Base-by-base conservation (phyloP, 2,888 invertebrate genomes). In the Xanthorhoe spadicearia region DNA sequence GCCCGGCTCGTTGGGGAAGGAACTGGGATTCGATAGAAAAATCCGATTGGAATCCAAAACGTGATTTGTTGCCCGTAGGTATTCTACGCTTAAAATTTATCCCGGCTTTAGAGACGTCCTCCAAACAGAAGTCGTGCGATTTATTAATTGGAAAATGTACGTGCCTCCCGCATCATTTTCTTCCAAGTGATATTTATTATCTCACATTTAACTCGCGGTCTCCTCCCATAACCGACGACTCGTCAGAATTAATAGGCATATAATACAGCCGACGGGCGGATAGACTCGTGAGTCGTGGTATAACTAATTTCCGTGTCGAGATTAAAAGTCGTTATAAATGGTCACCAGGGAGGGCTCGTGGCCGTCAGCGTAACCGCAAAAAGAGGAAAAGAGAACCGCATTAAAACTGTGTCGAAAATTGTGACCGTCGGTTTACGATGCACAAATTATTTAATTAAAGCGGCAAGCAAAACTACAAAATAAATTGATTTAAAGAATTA, bases 281-380 rank as follows among this genome's bases (percentile, higher is more conserved):
- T 83, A 83, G 80, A 83, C 75, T 78, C 77, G 74, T 82, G 84
- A 85, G 75, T 78, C 77, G 74, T 82, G 84, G 84, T 84, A 81
- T 81, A 86, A 84, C 83, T 86, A 86, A 88, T 89, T 86, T 87
- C 83, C 83, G 81, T 78, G 83, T 83, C 82, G 77, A 83, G 83
- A 86, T 88, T 87, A 87, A 86, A 88, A 84, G 82, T 85, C 84
- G 83, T 88, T 85, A 86, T 83, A 87, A 89, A 87, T 83, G 82
- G 81, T 81, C 77, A 76, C 79, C 61, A 38, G 80, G 77, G 83
- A 81, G 75, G 78, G 74, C 83, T 74, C 79, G 69, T 79, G 74
- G 79, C 78, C 83, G 86, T 83, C 86, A 83, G 80, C 83, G 82
- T 84, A 83, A 84, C 85, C 84, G 82, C 84, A 86, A 87, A 86